These are phyloP conservation scores for Nycticryphes semicollaris DNA, from an alignment of 2,113 vertebrate genomes.

Conservation along the genomic window DNA sequence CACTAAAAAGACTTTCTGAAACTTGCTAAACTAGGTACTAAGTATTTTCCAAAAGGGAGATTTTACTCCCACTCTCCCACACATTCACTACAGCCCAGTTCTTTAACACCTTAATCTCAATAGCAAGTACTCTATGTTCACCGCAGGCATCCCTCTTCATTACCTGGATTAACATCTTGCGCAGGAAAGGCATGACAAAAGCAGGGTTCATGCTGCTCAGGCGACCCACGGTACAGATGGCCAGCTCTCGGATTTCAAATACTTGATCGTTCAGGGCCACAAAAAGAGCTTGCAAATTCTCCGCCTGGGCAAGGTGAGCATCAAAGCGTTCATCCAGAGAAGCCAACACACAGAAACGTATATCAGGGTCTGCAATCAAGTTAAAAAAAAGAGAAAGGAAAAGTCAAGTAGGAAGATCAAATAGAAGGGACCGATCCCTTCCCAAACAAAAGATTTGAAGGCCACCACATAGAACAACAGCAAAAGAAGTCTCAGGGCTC, in stretches of 20 bases:
- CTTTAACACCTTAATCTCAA: not conserved
- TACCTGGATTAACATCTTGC: slow-evolving; percentile 99
- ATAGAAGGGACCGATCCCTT: not conserved
- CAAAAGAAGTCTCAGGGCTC: not conserved
- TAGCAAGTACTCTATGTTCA: not conserved
- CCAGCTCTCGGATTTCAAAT: slow-evolving; percentile 96
- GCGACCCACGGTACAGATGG: slow-evolving; percentile 97
- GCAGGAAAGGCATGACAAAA: slow-evolving; percentile 98
- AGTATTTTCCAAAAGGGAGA: not conserved
- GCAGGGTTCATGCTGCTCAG: slow-evolving; percentile 99
- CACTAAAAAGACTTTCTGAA: not conserved
- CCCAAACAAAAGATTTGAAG: not conserved
- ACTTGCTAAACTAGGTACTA: not conserved
- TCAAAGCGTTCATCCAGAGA: slow-evolving; percentile 98
- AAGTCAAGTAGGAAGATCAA: not conserved
- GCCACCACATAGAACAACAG: not conserved
- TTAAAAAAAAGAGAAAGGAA: not conserved
- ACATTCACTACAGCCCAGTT: not conserved
- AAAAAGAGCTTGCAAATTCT: slow-evolving; percentile 96
- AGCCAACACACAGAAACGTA: slow-evolving; percentile 95
- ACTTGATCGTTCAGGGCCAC: slow-evolving; percentile 97
- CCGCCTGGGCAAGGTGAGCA: slow-evolving; percentile 94
- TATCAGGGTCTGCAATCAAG: slow-evolving; percentile 88
- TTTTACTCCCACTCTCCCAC: not conserved
- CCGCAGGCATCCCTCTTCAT: not conserved